phyloP scores from a whole-genome alignment of 2,797 vertebrate species.

The Serranus cabrilla region DNA sequence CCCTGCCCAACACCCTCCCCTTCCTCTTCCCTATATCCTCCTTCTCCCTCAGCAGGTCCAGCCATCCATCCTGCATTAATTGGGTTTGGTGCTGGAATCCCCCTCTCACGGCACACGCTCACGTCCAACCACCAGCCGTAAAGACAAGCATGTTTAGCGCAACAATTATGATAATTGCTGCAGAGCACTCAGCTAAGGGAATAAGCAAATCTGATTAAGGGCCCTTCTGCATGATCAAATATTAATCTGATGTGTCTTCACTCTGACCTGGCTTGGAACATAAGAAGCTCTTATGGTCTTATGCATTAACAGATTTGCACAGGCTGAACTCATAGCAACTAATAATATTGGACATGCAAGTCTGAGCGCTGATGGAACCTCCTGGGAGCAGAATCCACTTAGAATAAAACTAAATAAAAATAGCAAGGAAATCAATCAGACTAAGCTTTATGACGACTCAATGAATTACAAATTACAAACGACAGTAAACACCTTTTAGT shows the following conservation, averaged over 20 bases:
- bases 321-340: slow-evolving; percentile 93
- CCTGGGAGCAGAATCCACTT: slow-evolving; percentile 91
- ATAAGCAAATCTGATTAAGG: slow-evolving; percentile 97
- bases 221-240: slow-evolving; percentile 97
- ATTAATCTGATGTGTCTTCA: slow-evolving; percentile 97
- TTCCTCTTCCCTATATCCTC: slow-evolving; percentile 69
- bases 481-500: slow-evolving; percentile 71
- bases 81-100: slow-evolving; percentile 93
- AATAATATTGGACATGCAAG: slow-evolving; percentile 93
- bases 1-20: slow-evolving; percentile 53
- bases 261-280: slow-evolving; percentile 91
- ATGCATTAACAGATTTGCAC: slow-evolving; percentile 96
- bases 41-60: slow-evolving; percentile 84
- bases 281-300: slow-evolving; percentile 97
- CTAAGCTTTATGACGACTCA: slow-evolving; percentile 77
- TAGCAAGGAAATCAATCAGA: slow-evolving; percentile 78
- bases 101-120: slow-evolving; percentile 84
- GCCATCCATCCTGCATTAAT: slow-evolving; percentile 94
- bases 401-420: slow-evolving; percentile 91
- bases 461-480: slow-evolving; percentile 75
- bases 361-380: slow-evolving; percentile 87
- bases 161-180: slow-evolving; percentile 99
- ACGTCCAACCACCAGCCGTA: slow-evolving; percentile 85
- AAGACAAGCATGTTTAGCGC: slow-evolving; percentile 95
- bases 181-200: slow-evolving; percentile 92